These are phyloP conservation scores for Latrodectus hesperus DNA, from an alignment of 2,888 invertebrate genomes.

Conservation along the genomic window DNA sequence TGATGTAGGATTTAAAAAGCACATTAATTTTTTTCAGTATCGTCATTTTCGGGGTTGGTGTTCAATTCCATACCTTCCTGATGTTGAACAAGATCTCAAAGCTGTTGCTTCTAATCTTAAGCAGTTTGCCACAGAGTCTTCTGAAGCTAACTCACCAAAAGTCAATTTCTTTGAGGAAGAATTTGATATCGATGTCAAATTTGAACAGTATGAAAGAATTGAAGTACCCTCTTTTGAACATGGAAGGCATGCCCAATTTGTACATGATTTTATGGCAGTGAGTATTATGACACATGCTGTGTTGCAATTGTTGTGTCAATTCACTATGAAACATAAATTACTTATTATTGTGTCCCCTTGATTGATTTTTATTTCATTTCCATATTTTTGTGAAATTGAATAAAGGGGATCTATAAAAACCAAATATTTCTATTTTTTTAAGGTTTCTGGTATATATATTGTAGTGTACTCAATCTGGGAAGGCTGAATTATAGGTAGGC, in stretches of 20 bases:
- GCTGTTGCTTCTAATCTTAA: constrained; percentile 23
- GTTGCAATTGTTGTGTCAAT: no score
- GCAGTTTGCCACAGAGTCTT: constrained; percentile 29
- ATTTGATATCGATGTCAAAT: constrained; percentile 84
- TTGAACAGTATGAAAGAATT: constrained; percentile 87
- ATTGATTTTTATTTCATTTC: no score
- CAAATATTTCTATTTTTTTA: no score
- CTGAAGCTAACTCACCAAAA: constrained; percentile 41
- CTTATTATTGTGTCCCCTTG: no score
- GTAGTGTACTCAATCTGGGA: no score
- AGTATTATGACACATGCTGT: constrained; percentile 71
- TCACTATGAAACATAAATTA: no score
- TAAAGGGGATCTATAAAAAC: no score
- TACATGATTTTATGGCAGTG: constrained; percentile 91
- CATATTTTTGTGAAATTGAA: no score
- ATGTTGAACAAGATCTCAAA: constrained; percentile 43
- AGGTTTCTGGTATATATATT: no score
- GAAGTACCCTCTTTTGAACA: constrained; percentile 89
- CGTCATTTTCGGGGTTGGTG: constrained; percentile 83
- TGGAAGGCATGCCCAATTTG: constrained; percentile 87
- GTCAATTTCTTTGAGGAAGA: constrained; percentile 82
- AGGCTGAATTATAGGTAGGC: no score
- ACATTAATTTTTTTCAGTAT: constrained; percentile 74
- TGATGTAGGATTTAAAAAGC: background rate
- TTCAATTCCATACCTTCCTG: constrained; percentile 79